These are phyloP conservation scores for Globodera rostochiensis DNA, from an alignment of 1,140 invertebrate genomes.

Conservation along the genomic window DNA sequence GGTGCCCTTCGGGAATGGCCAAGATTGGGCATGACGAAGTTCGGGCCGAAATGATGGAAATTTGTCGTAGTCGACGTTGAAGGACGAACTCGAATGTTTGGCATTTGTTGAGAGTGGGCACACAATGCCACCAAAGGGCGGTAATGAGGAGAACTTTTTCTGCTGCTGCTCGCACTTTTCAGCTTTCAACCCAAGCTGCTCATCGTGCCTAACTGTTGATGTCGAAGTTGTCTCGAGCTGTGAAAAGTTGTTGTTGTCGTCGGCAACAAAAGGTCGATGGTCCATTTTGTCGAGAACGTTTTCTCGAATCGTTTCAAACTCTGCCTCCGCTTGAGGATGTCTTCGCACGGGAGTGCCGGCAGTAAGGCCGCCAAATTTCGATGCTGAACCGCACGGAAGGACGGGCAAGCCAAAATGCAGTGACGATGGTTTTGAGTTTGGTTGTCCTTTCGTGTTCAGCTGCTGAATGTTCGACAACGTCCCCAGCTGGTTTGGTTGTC, in stretches of 20 bases:
- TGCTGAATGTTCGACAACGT: no score
- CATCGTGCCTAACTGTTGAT: no score
- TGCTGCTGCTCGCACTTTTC: neutral
- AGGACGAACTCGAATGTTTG: neutral
- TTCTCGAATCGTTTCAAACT: neutral
- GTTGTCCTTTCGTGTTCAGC: neutral
- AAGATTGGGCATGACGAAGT: conserved; percentile 15
- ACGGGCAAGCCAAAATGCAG: neutral
- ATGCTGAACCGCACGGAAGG: neutral
- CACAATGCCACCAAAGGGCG: neutral
- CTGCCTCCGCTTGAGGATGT: neutral
- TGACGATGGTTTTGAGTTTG: neutral
- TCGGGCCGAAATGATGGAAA: conserved; percentile 3
- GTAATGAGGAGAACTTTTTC: neutral
- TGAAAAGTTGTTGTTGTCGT: no score
- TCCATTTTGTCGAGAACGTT: no score
- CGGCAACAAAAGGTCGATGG: no score
- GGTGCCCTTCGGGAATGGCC: conserved; percentile 24
- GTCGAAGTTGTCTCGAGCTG: no score
- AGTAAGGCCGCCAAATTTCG: neutral
- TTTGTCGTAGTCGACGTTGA: neutral
- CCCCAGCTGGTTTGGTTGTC: neutral
- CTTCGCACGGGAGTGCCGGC: neutral
- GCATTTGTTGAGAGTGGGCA: neutral
- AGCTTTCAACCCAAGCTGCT: no score